These are phyloP conservation scores for Tragulus kanchil DNA, from an alignment of 2,113 vertebrate genomes.

Conservation along the genomic window DNA sequence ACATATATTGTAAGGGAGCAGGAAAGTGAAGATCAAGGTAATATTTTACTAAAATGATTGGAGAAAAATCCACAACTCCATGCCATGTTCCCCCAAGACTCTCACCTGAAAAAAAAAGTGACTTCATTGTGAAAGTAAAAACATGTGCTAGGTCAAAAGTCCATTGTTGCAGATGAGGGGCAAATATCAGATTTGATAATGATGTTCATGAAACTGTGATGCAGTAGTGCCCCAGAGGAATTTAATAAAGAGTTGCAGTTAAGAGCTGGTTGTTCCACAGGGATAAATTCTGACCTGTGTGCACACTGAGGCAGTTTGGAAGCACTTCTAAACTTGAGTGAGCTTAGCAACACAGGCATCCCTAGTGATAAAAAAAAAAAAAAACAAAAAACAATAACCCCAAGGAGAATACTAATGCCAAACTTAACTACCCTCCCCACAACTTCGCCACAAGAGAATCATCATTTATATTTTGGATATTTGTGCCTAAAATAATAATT, in stretches of 20 bases:
- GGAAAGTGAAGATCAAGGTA: constrained; percentile 23
- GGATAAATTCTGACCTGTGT: constrained; percentile 56
- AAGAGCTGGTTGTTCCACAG: not conserved
- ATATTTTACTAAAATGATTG: not conserved
- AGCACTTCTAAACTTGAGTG: constrained; percentile 36
- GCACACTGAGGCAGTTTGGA: constrained; percentile 65
- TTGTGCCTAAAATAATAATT: constrained; percentile 47
- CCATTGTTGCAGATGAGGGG: constrained; percentile 39
- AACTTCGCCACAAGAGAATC: constrained; percentile 39
- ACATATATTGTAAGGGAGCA: constrained; percentile 40
- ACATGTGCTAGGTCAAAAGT: constrained; percentile 58
- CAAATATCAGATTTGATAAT: constrained; percentile 46
- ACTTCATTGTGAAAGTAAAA: constrained; percentile 56
- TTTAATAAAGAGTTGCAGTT: constrained; percentile 49
- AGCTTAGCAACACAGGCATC: constrained; percentile 49
- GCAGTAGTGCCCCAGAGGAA: constrained; percentile 51
- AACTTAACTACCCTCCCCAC: not conserved
- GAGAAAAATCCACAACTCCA: not conserved
- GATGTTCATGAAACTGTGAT: constrained; percentile 16
- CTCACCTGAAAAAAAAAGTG: constrained; percentile 21
- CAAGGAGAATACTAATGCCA: constrained; percentile 24
- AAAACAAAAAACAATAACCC: not conserved
- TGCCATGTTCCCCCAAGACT: not conserved
- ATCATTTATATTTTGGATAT: constrained; percentile 46
- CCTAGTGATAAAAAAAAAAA: constrained; percentile 35